Evolutionary conservation across 2,888 invertebrate species (phyloP).

Genomic region (Troilus luridus): DNA sequence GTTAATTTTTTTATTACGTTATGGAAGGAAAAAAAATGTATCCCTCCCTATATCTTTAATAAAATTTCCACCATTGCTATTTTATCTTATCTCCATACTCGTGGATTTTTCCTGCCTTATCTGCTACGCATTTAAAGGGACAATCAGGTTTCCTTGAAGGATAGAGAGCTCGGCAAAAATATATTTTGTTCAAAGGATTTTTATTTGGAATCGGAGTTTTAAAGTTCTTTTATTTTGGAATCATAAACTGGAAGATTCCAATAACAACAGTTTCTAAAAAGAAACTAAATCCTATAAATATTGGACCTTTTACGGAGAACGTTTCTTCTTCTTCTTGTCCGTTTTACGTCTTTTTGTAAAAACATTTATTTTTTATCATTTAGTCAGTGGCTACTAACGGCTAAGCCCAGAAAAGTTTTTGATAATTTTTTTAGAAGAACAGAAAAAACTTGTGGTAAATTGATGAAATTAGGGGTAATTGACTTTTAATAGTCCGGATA

Average conservation of each 20-base stretch:
- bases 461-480: neutral
- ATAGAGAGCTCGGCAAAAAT: neutral
- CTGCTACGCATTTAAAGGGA: neutral
- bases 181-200: neutral
- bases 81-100: slow-evolving; percentile 17
- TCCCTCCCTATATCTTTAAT: neutral
- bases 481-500: neutral
- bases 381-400: too few relatives aligned
- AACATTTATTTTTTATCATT: too few relatives aligned
- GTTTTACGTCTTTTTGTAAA: too few relatives aligned
- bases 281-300: too few relatives aligned
- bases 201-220: neutral
- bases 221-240: neutral
- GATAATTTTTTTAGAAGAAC: neutral
- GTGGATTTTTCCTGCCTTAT: slow-evolving; percentile 34
- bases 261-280: too few relatives aligned
- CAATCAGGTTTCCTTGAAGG: slow-evolving; percentile 6
- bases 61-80: neutral
- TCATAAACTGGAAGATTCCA: too few relatives aligned
- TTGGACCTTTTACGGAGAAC: too few relatives aligned
- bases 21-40: neutral
- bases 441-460: neutral
- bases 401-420: too few relatives aligned
- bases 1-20: neutral
- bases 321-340: too few relatives aligned